Conservation (phyloP, 2,113 vertebrate species). For the Rhynchomys soricoides region DNA sequence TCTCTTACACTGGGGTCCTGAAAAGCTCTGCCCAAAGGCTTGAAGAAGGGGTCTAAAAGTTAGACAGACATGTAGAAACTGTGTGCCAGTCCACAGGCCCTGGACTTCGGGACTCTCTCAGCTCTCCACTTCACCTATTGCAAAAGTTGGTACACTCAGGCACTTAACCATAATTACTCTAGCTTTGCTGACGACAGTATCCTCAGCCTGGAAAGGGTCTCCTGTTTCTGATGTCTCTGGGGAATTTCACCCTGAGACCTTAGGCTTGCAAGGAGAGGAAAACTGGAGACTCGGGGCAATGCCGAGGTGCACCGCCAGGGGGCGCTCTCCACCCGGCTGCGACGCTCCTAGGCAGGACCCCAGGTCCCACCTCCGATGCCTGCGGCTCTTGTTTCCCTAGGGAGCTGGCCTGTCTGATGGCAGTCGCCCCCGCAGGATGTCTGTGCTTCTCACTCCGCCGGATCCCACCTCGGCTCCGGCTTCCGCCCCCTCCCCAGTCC, state of each 20-base stretch:
- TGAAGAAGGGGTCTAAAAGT: neutral
- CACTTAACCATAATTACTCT: neutral
- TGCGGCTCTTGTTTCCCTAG: neutral
- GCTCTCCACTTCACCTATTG: neutral
- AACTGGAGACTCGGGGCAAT: neutral
- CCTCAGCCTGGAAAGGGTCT: neutral
- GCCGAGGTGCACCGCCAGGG: slow-evolving; percentile 66
- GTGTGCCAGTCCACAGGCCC: neutral
- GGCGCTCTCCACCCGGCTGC: slow-evolving; percentile 35
- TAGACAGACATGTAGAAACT: neutral
- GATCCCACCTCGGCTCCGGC: slow-evolving; percentile 70
- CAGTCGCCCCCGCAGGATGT: slow-evolving; percentile 76
- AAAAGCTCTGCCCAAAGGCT: neutral
- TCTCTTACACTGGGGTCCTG: neutral
- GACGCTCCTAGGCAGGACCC: neutral
- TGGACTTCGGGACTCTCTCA: neutral
- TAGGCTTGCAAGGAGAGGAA: neutral
- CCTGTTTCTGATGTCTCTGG: neutral
- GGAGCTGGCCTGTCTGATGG: neutral
- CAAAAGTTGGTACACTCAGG: neutral
- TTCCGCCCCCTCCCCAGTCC: slow-evolving; percentile 63
- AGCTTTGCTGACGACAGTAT: neutral
- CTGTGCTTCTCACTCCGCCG: slow-evolving; percentile 38
- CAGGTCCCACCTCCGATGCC: neutral
- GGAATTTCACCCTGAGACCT: neutral